These are phyloP conservation scores for Calypte anna DNA, from an alignment of 2,113 vertebrate species.

Conservation along the genomic window DNA sequence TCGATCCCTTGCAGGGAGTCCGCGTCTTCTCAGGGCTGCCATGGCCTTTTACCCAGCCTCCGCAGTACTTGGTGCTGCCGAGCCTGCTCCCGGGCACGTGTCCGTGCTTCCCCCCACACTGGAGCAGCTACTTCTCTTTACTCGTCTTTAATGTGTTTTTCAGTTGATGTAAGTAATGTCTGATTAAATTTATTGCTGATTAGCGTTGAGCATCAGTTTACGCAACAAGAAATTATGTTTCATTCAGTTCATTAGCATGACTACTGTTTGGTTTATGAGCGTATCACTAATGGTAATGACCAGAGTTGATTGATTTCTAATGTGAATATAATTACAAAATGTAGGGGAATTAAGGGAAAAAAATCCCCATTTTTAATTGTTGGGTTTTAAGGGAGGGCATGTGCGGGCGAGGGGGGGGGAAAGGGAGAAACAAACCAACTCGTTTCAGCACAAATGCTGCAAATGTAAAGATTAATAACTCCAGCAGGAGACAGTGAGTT, in stretches of 20 bases:
- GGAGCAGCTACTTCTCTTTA: not conserved
- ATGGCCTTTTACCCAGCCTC: accelerated
- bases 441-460: not conserved
- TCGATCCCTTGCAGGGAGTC: accelerated
- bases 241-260: conserved; percentile 43
- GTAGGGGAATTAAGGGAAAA: conserved; percentile 26
- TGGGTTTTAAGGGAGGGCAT: not conserved
- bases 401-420: not conserved
- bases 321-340: conserved; percentile 74
- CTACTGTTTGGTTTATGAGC: conserved; percentile 40
- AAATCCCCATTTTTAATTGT: conserved; percentile 50
- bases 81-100: not conserved
- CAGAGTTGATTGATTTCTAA: conserved; percentile 70
- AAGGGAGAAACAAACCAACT: not conserved
- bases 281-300: conserved; percentile 53
- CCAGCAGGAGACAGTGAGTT: not conserved
- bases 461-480: not conserved
- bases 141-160: conserved; percentile 36
- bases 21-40: accelerated
- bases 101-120: not conserved
- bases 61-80: not conserved
- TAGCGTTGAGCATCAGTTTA: conserved; percentile 53
- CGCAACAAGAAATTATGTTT: conserved; percentile 59
- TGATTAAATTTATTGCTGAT: conserved; percentile 66
- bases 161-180: conserved; percentile 55